Percentiles rank a stretch among this genome's conserved stretches.
These are phyloP conservation scores for Agonum fuliginosum DNA, from an alignment of 2,888 invertebrate species.

Conservation along the genomic window DNA sequence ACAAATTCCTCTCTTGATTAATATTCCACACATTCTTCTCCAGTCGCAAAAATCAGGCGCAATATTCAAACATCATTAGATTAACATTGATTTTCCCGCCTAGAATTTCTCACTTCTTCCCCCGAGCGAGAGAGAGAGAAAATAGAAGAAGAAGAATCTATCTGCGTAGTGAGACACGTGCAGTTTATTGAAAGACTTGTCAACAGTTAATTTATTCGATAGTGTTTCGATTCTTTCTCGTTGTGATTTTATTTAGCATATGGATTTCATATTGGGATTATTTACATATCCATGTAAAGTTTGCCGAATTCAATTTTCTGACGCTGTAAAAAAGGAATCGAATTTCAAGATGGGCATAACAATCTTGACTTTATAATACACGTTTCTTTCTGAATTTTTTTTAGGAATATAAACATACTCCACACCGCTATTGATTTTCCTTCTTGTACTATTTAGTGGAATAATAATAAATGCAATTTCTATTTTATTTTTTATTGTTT, in stretches of 20 bases:
- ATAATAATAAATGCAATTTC: too few relatives aligned
- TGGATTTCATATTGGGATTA: background rate
- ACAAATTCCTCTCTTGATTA: constrained; percentile 1
- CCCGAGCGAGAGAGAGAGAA: background rate
- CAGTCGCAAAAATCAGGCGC: constrained; percentile 21
- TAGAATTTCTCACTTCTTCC: background rate
- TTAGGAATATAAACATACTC: too few relatives aligned
- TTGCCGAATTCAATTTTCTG: background rate
- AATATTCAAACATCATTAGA: constrained; percentile 28
- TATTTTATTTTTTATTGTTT: too few relatives aligned
- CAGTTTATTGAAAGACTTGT: too few relatives aligned
- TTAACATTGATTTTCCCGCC: constrained; percentile 25
- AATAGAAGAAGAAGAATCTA: background rate
- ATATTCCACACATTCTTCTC: constrained; percentile 26
- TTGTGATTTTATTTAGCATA: background rate
- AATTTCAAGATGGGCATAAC: background rate
- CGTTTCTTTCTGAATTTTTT: background rate
- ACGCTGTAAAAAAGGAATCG: background rate
- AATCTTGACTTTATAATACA: background rate
- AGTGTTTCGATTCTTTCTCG: background rate
- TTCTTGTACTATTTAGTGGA: too few relatives aligned
- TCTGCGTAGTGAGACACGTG: too few relatives aligned
- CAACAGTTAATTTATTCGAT: background rate
- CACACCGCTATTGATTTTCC: too few relatives aligned
- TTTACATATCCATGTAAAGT: background rate